Percentiles rank a stretch among this genome's conserved stretches.
phyloP scores from a whole-genome alignment of 2,888 invertebrate genomes.

The Ptychoptera contaminata region DNA sequence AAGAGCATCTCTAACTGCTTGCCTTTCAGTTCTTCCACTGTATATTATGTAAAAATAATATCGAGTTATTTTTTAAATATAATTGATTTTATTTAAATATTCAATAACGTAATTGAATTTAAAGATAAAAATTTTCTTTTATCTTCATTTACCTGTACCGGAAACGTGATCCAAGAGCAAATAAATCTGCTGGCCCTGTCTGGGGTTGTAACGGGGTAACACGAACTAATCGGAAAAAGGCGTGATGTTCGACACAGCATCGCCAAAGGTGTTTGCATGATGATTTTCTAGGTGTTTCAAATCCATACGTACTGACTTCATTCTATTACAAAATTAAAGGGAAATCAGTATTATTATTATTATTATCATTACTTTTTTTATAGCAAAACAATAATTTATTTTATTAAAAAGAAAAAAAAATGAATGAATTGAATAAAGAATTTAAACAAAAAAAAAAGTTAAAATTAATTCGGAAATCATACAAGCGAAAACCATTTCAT shows the following conservation, averaged over 20 bases:
- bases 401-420: no score
- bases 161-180: constrained; percentile 62
- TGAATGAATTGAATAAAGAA: no score
- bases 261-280: constrained; percentile 94
- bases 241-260: constrained; percentile 91
- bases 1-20: constrained; percentile 29
- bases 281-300: constrained; percentile 80
- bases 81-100: not conserved
- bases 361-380: no score
- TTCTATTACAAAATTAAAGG: constrained; percentile 44
- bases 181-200: constrained; percentile 51
- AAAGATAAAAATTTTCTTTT: not conserved
- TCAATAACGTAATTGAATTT: not conserved
- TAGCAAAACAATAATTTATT: no score
- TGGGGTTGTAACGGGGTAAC: constrained; percentile 46
- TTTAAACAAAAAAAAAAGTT: no score
- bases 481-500: no score
- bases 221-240: constrained; percentile 78
- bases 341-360: no score
- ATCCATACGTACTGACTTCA: constrained; percentile 91
- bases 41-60: constrained; percentile 9
- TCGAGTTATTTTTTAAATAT: not conserved
- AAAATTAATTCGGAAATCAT: no score
- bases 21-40: constrained; percentile 48
- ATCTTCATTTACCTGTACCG: constrained; percentile 50